Conservation (phyloP, 2,113 vertebrate genomes). For the Neopipo cinnamomea region DNA sequence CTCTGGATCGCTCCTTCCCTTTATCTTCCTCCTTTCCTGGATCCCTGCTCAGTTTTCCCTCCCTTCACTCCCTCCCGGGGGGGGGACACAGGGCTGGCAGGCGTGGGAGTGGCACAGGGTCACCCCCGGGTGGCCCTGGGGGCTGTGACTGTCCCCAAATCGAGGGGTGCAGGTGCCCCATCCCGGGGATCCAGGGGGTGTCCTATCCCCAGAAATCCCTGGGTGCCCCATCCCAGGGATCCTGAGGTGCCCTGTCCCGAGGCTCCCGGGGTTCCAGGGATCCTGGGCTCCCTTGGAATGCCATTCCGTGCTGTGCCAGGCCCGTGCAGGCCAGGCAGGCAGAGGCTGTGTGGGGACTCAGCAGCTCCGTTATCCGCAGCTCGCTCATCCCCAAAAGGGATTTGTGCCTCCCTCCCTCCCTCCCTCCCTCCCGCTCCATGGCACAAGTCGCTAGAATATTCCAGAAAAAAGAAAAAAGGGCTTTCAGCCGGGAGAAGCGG, state of each 20-base stretch:
- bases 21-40: not conserved
- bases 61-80: not conserved
- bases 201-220: not conserved
- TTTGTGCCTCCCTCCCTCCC: not conserved
- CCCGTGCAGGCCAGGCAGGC: not conserved
- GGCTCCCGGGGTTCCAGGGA: not conserved
- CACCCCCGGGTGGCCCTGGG: not conserved
- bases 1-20: not conserved
- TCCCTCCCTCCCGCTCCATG: not conserved
- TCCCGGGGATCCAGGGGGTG: not conserved
- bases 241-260: fast-evolving
- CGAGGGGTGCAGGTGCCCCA: fast-evolving
- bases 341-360: not conserved
- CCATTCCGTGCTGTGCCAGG: not conserved
- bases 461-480: not conserved
- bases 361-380: not conserved
- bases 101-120: not conserved
- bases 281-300: not conserved
- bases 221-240: not conserved
- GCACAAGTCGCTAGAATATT: not conserved
- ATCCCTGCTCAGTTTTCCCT: not conserved
- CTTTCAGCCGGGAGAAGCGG: not conserved
- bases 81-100: too few species aligned
- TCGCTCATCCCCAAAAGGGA: not conserved
- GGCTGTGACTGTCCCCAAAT: not conserved